These are phyloP conservation scores for Cossypha polioptera DNA, from an alignment of 2,797 vertebrate species.

Conservation along the genomic window DNA sequence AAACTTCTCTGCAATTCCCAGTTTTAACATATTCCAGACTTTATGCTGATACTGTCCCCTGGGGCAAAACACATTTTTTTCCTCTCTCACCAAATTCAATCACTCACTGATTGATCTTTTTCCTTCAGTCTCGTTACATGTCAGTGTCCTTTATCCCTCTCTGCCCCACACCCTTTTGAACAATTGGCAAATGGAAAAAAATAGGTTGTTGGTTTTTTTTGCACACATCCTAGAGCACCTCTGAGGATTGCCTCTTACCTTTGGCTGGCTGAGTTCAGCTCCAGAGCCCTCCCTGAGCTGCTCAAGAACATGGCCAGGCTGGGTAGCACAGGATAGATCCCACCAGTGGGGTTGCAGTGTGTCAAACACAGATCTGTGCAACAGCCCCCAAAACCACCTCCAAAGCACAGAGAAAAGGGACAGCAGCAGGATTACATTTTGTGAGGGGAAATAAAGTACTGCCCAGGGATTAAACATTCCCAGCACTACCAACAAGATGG, in stretches of 20 bases:
- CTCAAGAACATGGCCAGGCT: fast-evolving
- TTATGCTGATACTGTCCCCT: neutral
- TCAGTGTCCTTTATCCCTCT: neutral
- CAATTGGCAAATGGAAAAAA: neutral
- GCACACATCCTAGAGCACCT: neutral
- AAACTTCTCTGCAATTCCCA: neutral
- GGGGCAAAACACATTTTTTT: neutral
- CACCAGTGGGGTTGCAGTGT: fast-evolving
- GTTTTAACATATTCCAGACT: neutral
- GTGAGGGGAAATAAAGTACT: fast-evolving
- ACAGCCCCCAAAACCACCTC: neutral
- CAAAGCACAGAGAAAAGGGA: fast-evolving
- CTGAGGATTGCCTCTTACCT: neutral
- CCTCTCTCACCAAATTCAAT: neutral
- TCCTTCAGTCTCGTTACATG: neutral
- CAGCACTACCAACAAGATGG: neutral
- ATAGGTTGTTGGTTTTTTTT: fast-evolving
- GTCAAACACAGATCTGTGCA: neutral
- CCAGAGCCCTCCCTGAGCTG: neutral
- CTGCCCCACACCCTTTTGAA: neutral
- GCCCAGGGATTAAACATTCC: neutral
- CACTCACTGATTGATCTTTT: neutral
- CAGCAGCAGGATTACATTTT: fast-evolving
- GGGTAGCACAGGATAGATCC: neutral
- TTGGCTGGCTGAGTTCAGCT: neutral